phyloP scores from a whole-genome alignment of 2,888 invertebrate species.

The Sialis lutaria region DNA sequence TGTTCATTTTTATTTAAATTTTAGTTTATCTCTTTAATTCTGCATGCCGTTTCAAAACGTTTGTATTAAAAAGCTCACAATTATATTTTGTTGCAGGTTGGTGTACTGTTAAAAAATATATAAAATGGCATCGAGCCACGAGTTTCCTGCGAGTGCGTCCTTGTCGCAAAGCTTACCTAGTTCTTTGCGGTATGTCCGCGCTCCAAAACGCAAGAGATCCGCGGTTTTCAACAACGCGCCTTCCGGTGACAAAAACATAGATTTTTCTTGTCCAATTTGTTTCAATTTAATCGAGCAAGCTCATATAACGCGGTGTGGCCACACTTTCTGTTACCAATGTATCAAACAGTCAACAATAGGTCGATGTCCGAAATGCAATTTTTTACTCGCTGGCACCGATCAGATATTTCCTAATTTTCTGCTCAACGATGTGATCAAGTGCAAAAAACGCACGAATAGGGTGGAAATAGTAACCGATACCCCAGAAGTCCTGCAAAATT shows the following conservation, averaged over 20 bases:
- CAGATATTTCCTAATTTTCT: conserved; percentile 75
- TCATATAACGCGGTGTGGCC: conserved; percentile 81
- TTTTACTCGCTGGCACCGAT: conserved; percentile 45
- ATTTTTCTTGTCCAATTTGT: conserved; percentile 63
- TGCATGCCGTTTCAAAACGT: too few relatives aligned
- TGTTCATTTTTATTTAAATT: neutral
- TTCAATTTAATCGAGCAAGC: conserved; percentile 80
- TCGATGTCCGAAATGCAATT: conserved; percentile 73
- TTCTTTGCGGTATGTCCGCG: conserved; percentile 25
- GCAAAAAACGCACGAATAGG: conserved; percentile 35
- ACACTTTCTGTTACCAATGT: conserved; percentile 78
- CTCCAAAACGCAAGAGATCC: conserved; percentile 30
- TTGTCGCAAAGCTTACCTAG: conserved; percentile 25
- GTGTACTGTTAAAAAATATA: conserved; percentile 17
- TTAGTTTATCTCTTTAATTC: neutral
- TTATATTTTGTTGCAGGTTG: conserved; percentile 35
- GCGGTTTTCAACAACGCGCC: conserved; percentile 37
- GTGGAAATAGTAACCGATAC: conserved; percentile 25
- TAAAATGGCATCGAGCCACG: conserved; percentile 22
- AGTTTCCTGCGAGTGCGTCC: conserved; percentile 27
- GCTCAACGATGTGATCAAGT: conserved; percentile 65
- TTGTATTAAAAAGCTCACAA: neutral
- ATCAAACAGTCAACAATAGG: conserved; percentile 45
- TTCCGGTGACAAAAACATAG: conserved; percentile 40
- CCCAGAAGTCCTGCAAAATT: conserved; percentile 37